Evolutionary conservation across 2,888 invertebrate genomes (phyloP), one percentile per base, ranked within the genome.

Genomic region (Minunthozetes semirufus): DNA sequence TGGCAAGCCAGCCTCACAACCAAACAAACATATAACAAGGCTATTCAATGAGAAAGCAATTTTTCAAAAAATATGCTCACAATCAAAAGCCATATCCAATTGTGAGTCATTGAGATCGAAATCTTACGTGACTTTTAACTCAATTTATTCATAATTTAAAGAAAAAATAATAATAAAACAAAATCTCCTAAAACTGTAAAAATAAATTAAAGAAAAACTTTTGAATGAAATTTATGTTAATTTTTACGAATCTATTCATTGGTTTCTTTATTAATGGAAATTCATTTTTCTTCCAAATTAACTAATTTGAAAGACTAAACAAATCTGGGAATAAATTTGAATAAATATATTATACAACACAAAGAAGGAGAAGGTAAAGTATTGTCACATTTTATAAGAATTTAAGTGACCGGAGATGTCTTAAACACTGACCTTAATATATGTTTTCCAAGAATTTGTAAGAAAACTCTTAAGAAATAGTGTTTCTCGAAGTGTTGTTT

Each of bases 151-250:
- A 59, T 27, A 15, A 27, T 29, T 15, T 33, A n/a, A 17, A 33
- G 15, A 56, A 56, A 22, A 56, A 9, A n/a, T n/a, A n/a, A n/a
- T n/a, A 56, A 25, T 19, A 11, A 56, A 22, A 19, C 25, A 19
- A 19, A 25, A 56, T 11, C 22, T 22, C 56, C 27, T 59, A 19
- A 25, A 59, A 17, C 27, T 27, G 15, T 38, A 22, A 15, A 9
- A 22, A 59, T 25, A 63, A 63, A 33, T 17, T 63, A 17, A 27
- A 63, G 63, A 19, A 19, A 68, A 42, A 5, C 13, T 68, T 42
- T n/a, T 42, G 63, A 63, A 33, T 63, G 70, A 70, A 70, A 70
- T 9, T 48, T 70, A 70, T 70, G 70, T 11, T 48, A 46, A 70
- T 48, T 61, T 48, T 48, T 38, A 33, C 9, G 33, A 66, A 29